These are phyloP conservation scores for Augochlorella aurata DNA, from an alignment of 2,888 invertebrate species.

Conservation along the genomic window DNA sequence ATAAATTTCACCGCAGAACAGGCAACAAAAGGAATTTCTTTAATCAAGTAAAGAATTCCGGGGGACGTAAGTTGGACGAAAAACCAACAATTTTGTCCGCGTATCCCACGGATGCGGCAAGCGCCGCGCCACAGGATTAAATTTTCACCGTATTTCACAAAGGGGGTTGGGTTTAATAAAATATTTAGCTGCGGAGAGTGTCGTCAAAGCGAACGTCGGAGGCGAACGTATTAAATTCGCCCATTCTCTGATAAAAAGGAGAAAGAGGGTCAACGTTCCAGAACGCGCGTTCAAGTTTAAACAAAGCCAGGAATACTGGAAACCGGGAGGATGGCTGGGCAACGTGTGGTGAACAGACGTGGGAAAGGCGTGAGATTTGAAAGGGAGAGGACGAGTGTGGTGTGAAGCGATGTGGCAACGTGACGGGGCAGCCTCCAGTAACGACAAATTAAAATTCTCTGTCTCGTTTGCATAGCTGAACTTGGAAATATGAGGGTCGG, in stretches of 20 bases:
- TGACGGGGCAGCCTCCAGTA: conserved; percentile 19
- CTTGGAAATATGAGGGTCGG: conserved; percentile 17
- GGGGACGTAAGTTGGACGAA: neutral
- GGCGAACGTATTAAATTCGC: neutral
- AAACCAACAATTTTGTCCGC: neutral
- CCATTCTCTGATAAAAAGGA: neutral
- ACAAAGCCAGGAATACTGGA: neutral
- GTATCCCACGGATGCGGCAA: neutral
- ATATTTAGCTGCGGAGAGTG: neutral
- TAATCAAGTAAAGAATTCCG: neutral
- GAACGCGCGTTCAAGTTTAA: neutral
- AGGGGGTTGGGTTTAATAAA: neutral
- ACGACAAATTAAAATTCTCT: conserved; percentile 33
- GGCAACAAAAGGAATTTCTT: neutral
- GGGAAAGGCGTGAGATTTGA: conserved; percentile 57
- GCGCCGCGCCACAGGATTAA: neutral
- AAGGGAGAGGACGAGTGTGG: conserved; percentile 23
- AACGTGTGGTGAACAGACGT: conserved; percentile 50
- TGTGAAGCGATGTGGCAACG: conserved; percentile 34
- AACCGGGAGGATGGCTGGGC: conserved; percentile 18
- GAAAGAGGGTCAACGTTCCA: neutral
- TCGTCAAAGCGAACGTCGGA: neutral
- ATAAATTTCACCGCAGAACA: too few relatives aligned
- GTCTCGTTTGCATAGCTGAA: conserved; percentile 16
- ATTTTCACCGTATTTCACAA: neutral